Evolutionary conservation across 2,797 vertebrate genomes (phyloP).

Genomic region (Gobionotothen gibberifrons): DNA sequence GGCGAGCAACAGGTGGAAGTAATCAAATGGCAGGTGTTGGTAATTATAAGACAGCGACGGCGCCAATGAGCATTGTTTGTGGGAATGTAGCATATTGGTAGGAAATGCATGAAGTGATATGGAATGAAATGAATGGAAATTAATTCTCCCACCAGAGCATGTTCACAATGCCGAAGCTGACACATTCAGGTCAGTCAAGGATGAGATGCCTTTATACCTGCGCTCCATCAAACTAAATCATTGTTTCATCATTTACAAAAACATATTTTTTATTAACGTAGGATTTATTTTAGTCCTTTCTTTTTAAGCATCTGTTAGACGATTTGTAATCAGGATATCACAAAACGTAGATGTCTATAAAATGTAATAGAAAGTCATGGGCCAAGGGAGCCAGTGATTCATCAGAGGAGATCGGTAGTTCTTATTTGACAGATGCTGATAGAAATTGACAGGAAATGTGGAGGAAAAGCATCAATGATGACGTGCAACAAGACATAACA

Average conservation of each 20-base stretch:
- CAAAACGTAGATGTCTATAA: background rate
- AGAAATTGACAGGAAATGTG: background rate
- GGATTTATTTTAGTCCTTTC: background rate
- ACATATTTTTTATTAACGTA: background rate
- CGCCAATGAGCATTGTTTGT: slow-evolving; percentile 33
- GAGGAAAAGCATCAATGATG: background rate
- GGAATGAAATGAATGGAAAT: slow-evolving; percentile 50
- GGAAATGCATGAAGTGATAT: slow-evolving; percentile 50
- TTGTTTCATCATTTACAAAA: background rate
- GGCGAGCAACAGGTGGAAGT: slow-evolving; percentile 61
- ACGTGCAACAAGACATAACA: background rate
- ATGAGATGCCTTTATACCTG: background rate
- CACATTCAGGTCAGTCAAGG: slow-evolving; percentile 23
- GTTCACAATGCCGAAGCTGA: slow-evolving; percentile 18
- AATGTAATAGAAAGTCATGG: no score
- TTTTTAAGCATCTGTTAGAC: background rate
- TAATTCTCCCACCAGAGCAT: slow-evolving; percentile 20
- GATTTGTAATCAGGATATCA: background rate
- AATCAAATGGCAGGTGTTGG: slow-evolving; percentile 68
- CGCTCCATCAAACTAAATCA: background rate
- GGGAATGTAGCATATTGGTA: slow-evolving; percentile 24
- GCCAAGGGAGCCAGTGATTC: background rate
- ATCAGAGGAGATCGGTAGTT: background rate
- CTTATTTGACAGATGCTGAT: background rate
- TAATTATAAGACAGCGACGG: slow-evolving; percentile 57